Conservation (phyloP, 2,888 invertebrate genomes). For the Amphimallon solstitiale region DNA sequence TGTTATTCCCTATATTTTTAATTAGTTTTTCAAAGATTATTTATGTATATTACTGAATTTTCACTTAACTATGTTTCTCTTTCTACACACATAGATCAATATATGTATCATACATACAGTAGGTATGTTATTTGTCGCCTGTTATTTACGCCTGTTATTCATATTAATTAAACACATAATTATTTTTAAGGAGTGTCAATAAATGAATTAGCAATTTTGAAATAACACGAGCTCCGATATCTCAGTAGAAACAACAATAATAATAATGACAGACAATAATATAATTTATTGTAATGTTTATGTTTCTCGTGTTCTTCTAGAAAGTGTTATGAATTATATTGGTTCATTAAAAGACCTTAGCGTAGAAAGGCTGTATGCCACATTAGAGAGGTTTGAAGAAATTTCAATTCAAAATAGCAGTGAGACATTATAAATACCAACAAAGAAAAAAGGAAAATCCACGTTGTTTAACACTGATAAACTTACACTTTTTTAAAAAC, state of each 20-base stretch:
- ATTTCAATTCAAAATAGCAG: too few relatives aligned
- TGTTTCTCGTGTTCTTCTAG: neutral
- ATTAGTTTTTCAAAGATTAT: slow-evolving; percentile 3
- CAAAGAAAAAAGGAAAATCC: too few relatives aligned
- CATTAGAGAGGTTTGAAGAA: too few relatives aligned
- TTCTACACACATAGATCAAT: too few relatives aligned
- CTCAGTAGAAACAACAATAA: neutral
- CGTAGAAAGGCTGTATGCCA: too few relatives aligned
- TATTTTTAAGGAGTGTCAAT: slow-evolving; percentile 21
- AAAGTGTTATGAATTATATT: too few relatives aligned
- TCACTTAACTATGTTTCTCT: neutral
- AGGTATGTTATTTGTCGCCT: slow-evolving; percentile 3
- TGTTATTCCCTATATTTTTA: neutral
- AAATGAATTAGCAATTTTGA: slow-evolving; percentile 23
- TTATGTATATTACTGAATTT: slow-evolving; percentile 2
- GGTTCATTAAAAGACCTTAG: too few relatives aligned
- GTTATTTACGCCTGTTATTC: neutral
- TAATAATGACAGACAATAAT: neutral
- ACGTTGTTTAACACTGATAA: too few relatives aligned
- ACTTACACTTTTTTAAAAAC: too few relatives aligned
- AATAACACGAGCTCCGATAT: slow-evolving; percentile 13
- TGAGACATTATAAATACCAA: too few relatives aligned
- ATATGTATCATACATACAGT: neutral
- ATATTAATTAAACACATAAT: slow-evolving; percentile 19
- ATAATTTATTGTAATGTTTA: slow-evolving; percentile 11